A percentile compares a stretch with the other conserved stretches of the same genome.
These are phyloP conservation scores for Perizoma flavofasciatum DNA, from an alignment of 2,888 invertebrate genomes.

Conservation along the genomic window DNA sequence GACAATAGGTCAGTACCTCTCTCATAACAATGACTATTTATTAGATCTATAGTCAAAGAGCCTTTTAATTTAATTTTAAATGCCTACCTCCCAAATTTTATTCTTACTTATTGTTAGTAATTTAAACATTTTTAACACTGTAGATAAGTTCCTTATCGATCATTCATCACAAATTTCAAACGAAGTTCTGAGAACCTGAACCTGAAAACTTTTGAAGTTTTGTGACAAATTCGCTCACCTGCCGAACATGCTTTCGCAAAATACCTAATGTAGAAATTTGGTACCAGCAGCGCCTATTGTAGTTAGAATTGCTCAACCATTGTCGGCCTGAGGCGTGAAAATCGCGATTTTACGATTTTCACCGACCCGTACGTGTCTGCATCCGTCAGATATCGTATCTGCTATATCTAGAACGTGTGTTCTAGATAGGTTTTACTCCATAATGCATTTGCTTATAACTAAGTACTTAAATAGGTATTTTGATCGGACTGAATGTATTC, in stretches of 20 bases:
- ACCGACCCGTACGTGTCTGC: conserved; percentile 37
- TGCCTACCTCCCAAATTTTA: too few species aligned
- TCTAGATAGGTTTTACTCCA: conserved; percentile 24
- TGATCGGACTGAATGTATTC: conserved; percentile 21
- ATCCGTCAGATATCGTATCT: conserved; percentile 8
- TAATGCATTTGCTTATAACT: conserved; percentile 12
- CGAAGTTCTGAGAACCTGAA: too few species aligned
- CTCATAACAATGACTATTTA: background rate
- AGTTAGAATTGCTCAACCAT: conserved; percentile 23
- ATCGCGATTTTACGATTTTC: conserved; percentile 66
- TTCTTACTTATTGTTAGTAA: too few species aligned
- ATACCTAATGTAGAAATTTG: conserved; percentile 30
- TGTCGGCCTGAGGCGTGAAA: conserved; percentile 46
- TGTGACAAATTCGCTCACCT: too few species aligned
- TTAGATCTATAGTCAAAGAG: too few species aligned
- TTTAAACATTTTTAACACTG: too few species aligned
- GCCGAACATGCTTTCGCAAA: too few species aligned
- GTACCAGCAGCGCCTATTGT: conserved; percentile 3
- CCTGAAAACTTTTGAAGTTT: too few species aligned
- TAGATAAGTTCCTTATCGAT: too few species aligned
- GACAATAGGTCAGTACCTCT: conserved; percentile 87
- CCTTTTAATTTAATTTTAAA: too few species aligned
- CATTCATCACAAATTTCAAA: too few species aligned
- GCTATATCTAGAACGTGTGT: conserved; percentile 19
- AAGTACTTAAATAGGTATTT: conserved; percentile 5